Conservation (phyloP, 2,113 vertebrate genomes). For the Syrrhaptes paradoxus region DNA sequence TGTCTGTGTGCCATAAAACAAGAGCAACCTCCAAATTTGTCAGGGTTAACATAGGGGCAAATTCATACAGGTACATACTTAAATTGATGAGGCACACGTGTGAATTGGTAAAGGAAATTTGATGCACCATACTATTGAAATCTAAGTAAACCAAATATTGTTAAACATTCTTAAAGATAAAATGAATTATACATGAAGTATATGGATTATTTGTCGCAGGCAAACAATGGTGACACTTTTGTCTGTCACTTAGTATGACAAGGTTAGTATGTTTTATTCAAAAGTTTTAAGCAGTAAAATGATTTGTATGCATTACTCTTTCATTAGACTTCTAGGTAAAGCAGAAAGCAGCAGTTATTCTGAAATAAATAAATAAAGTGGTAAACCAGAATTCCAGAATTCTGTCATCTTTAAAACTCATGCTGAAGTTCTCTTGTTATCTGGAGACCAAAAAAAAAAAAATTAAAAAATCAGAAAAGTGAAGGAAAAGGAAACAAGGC, state of each 20-base stretch:
- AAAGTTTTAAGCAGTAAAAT: slow-evolving; percentile 76
- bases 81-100: slow-evolving; percentile 61
- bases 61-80: slow-evolving; percentile 53
- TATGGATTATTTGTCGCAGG: slow-evolving; percentile 84
- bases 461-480: background rate
- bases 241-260: slow-evolving; percentile 82
- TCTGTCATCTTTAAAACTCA: slow-evolving; percentile 41
- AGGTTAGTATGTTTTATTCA: slow-evolving; percentile 85
- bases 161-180: slow-evolving; percentile 83
- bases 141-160: slow-evolving; percentile 81
- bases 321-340: slow-evolving; percentile 65
- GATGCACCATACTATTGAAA: slow-evolving; percentile 69
- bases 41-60: slow-evolving; percentile 13
- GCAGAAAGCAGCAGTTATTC: slow-evolving; percentile 61
- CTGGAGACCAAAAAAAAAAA: background rate
- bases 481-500: background rate
- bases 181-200: slow-evolving; percentile 85
- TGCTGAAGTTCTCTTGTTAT: slow-evolving; percentile 30
- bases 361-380: slow-evolving; percentile 40
- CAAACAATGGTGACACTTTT: slow-evolving; percentile 83
- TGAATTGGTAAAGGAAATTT: slow-evolving; percentile 74
- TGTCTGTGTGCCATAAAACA: background rate
- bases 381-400: slow-evolving; percentile 17
- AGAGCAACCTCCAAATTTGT: background rate
- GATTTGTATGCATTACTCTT: slow-evolving; percentile 74